Percentiles rank a stretch among this genome's conserved stretches.
phyloP scores from a whole-genome alignment of 2,888 invertebrate species.

The Cephus pygmeus region DNA sequence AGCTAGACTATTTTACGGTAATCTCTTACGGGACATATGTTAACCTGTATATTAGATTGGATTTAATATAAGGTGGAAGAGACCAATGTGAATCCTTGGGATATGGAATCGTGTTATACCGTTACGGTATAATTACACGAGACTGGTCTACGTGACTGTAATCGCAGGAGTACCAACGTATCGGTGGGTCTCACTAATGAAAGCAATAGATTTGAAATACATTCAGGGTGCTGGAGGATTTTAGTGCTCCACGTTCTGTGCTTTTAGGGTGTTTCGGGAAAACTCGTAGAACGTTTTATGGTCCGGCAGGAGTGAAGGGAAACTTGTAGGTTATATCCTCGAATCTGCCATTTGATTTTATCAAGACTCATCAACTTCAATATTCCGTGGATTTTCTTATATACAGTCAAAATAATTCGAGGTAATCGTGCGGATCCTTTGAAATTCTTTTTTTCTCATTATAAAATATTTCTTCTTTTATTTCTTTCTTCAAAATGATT shows the following conservation, averaged over 20 bases:
- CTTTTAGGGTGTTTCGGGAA: neutral
- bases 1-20: too few relatives aligned
- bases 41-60: too few relatives aligned
- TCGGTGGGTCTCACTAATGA: constrained; percentile 22
- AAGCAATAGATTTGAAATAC: constrained; percentile 24
- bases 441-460: too few relatives aligned
- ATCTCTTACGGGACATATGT: too few relatives aligned
- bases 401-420: too few relatives aligned
- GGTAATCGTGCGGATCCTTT: too few relatives aligned
- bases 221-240: neutral
- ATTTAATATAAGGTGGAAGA: too few relatives aligned
- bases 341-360: constrained; percentile 13
- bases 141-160: too few relatives aligned
- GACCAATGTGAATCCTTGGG: too few relatives aligned
- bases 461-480: neutral
- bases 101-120: too few relatives aligned
- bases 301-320: neutral
- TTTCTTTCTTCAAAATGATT: constrained; percentile 15
- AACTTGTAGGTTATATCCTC: neutral
- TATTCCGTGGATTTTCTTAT: too few relatives aligned
- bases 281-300: constrained; percentile 8
- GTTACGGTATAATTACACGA: too few relatives aligned
- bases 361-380: constrained; percentile 7
- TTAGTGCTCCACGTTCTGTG: neutral
- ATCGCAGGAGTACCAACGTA: neutral